Conservation (phyloP, 2,113 vertebrate genomes). For the Pavo muticus region DNA sequence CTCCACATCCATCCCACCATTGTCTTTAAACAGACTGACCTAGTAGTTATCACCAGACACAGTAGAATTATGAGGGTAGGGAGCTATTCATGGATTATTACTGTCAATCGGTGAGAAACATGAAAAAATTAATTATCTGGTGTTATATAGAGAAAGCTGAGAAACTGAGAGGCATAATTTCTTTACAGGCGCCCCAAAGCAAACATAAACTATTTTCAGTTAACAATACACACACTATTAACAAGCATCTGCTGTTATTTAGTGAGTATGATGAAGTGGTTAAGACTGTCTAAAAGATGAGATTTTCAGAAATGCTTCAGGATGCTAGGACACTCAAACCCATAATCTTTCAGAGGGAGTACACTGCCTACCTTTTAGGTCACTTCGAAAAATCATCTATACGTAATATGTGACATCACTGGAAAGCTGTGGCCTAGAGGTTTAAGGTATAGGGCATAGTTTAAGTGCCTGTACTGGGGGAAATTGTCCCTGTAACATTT, state of each 20-base stretch:
- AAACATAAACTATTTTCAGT: slow-evolving; percentile 47
- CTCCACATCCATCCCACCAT: not conserved
- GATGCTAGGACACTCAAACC: not conserved
- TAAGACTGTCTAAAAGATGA: not conserved
- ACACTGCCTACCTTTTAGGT: not conserved
- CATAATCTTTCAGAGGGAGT: not conserved
- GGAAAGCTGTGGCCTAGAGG: not conserved
- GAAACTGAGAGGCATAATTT: not conserved
- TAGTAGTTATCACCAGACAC: not conserved
- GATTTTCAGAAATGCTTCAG: slow-evolving; percentile 19
- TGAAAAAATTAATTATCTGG: slow-evolving; percentile 63
- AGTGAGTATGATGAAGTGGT: slow-evolving; percentile 11
- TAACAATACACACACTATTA: slow-evolving; percentile 36
- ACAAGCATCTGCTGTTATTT: slow-evolving; percentile 46
- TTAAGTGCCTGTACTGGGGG: not conserved
- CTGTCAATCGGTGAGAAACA: slow-evolving; percentile 58
- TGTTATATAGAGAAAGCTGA: slow-evolving; percentile 21
- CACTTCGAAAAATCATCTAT: slow-evolving; percentile 42
- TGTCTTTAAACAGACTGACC: not conserved
- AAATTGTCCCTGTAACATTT: not conserved
- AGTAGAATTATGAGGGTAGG: not conserved
- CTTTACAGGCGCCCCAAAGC: slow-evolving; percentile 27
- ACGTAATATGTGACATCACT: not conserved
- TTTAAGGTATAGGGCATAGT: not conserved
- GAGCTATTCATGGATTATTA: slow-evolving; percentile 52